These are phyloP conservation scores for Rhingia rostrata DNA, from an alignment of 2,888 invertebrate genomes.

Conservation along the genomic window DNA sequence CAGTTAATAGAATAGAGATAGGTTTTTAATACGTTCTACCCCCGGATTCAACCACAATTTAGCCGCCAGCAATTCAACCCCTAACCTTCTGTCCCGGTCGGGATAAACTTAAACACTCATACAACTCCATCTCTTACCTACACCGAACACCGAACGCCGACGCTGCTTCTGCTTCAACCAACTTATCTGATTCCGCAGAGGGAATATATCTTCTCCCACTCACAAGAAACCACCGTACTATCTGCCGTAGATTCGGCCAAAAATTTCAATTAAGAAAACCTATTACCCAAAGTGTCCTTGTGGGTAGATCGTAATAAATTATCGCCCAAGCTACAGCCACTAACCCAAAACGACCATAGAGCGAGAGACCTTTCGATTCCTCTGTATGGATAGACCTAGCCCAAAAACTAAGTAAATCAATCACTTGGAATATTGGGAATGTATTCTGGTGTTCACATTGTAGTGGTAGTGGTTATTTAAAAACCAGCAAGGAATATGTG, in stretches of 20 bases:
- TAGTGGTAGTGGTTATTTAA: constrained; percentile 32
- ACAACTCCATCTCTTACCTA: no score
- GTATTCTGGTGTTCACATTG: constrained; percentile 8
- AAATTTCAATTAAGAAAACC: constrained; percentile 68
- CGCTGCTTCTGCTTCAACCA: constrained; percentile 1
- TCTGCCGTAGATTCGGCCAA: constrained; percentile 45
- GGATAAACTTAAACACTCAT: constrained; percentile 1
- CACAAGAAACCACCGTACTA: constrained; percentile 32
- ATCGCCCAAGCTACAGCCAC: constrained; percentile 30
- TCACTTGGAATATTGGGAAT: constrained; percentile 54
- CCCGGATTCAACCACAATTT: constrained; percentile 45
- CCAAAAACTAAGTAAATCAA: constrained; percentile 60
- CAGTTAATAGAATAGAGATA: constrained; percentile 64
- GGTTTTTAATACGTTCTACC: constrained; percentile 47
- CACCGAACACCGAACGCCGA: not conserved
- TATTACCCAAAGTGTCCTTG: constrained; percentile 67
- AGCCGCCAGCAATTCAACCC: constrained; percentile 43
- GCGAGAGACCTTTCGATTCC: constrained; percentile 19
- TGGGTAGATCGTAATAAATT: constrained; percentile 68
- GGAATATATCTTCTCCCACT: constrained; percentile 37
- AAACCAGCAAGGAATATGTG: constrained; percentile 15
- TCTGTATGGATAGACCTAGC: not conserved
- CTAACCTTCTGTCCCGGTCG: constrained; percentile 15
- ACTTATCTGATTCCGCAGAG: constrained; percentile 39
- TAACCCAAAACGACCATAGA: not conserved